phyloP scores from a whole-genome alignment of 2,797 vertebrate species.

The Paguma larvata region DNA sequence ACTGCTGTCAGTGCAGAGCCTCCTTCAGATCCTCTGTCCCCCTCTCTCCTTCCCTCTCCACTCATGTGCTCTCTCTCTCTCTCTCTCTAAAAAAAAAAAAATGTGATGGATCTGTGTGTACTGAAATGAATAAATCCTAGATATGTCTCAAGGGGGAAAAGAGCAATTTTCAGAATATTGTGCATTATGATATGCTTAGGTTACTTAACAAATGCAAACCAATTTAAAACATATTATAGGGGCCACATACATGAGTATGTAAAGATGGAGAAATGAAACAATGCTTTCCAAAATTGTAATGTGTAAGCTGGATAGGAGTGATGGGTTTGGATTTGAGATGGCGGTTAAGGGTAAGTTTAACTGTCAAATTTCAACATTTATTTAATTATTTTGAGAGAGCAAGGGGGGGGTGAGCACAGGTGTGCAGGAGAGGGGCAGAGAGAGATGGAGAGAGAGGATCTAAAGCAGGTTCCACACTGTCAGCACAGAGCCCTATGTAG shows the following conservation, averaged over 20 bases:
- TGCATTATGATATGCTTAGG: background rate
- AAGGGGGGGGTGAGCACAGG: too few relatives aligned
- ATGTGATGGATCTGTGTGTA: background rate
- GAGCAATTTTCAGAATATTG: background rate
- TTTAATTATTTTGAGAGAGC: too few relatives aligned
- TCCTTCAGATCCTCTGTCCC: too few relatives aligned
- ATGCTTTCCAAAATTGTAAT: background rate
- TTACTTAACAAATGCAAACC: background rate
- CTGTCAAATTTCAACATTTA: background rate
- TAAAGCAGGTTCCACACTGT: too few relatives aligned
- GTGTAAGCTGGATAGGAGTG: background rate
- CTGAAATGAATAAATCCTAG: background rate
- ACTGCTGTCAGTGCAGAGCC: too few relatives aligned
- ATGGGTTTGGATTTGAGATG: background rate
- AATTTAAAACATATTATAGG: background rate
- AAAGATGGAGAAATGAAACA: background rate
- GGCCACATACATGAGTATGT: background rate
- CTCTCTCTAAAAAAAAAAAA: background rate
- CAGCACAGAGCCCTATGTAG: too few relatives aligned
- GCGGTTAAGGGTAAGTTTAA: background rate
- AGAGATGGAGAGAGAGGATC: too few relatives aligned
- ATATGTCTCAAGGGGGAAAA: background rate
- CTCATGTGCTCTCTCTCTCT: too few relatives aligned
- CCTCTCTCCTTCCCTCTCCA: too few relatives aligned
- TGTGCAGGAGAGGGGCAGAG: too few relatives aligned